Conservation (phyloP, 2,797 vertebrate genomes). For the Epinephelus coioides region DNA sequence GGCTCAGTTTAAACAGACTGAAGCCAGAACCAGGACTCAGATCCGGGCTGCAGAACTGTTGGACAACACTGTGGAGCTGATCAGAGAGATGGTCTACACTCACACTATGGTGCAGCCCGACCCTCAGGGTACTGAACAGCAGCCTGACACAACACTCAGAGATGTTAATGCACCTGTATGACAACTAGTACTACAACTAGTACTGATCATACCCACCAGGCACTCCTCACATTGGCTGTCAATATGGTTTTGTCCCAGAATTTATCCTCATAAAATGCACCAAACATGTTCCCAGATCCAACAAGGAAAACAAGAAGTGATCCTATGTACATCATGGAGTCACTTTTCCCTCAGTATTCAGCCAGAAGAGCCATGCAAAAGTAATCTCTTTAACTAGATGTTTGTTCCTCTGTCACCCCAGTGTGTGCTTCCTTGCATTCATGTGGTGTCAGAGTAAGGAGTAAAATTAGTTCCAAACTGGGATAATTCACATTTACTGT, state of each 20-base stretch:
- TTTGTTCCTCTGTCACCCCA: background rate
- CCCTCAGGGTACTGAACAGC: slow-evolving; percentile 75
- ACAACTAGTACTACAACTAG: too few relatives aligned
- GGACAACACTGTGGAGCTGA: slow-evolving; percentile 88
- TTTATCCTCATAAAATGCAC: background rate
- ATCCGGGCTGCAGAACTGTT: slow-evolving; percentile 86
- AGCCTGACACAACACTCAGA: background rate
- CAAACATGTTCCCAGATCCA: background rate
- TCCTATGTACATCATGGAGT: background rate
- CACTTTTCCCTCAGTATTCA: background rate
- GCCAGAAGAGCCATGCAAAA: background rate
- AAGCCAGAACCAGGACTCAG: slow-evolving; percentile 79
- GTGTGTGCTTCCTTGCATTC: background rate
- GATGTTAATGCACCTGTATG: background rate
- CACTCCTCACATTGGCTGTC: background rate
- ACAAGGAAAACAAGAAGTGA: fast-evolving
- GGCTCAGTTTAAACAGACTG: slow-evolving; percentile 88
- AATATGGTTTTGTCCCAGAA: background rate
- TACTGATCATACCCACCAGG: background rate
- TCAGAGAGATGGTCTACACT: slow-evolving; percentile 90
- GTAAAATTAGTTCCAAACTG: too few relatives aligned
- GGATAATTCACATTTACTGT: background rate
- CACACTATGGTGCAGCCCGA: slow-evolving; percentile 80
- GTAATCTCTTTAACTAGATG: background rate
- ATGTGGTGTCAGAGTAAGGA: too few relatives aligned